Conservation (phyloP, 2,113 vertebrate species). For the Syngnathus typhle region DNA sequence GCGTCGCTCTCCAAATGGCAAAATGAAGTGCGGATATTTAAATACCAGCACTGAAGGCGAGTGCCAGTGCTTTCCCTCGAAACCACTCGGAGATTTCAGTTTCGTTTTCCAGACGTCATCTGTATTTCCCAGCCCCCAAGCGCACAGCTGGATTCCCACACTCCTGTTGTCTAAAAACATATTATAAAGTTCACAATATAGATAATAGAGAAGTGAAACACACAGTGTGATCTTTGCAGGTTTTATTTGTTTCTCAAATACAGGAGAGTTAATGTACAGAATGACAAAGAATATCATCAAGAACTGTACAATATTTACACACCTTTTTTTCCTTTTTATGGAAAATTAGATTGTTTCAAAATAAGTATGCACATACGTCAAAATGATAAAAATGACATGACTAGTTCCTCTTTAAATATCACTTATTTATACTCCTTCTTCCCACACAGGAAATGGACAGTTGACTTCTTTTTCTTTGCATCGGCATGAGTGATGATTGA, state of each 20-base stretch:
- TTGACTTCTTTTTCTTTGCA: conserved; percentile 68
- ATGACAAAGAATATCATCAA: conserved; percentile 75
- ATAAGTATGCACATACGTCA: conserved; percentile 78
- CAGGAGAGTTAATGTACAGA: conserved; percentile 80
- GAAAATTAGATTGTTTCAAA: conserved; percentile 79
- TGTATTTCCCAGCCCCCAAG: conserved; percentile 12
- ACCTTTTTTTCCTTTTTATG: conserved; percentile 66
- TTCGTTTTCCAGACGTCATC: conserved; percentile 67
- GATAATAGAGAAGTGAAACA: conserved; percentile 21
- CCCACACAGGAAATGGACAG: conserved; percentile 62
- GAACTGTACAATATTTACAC: conserved; percentile 82
- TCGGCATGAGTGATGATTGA: conserved; percentile 71
- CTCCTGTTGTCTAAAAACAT: conserved; percentile 1
- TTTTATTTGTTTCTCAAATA: conserved; percentile 82
- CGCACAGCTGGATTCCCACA: neutral
- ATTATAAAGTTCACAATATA: neutral
- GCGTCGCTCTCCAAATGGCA: neutral
- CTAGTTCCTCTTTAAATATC: conserved; percentile 76
- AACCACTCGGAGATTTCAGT: conserved; percentile 41
- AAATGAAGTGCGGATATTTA: neutral
- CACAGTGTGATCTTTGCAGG: conserved; percentile 62
- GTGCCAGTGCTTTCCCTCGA: conserved; percentile 30
- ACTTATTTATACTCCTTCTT: conserved; percentile 73
- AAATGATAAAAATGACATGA: conserved; percentile 77
- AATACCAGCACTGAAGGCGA: too few relatives aligned